These are phyloP conservation scores for Tauraco erythrolophus DNA, from an alignment of 2,113 vertebrate species.

Conservation along the genomic window DNA sequence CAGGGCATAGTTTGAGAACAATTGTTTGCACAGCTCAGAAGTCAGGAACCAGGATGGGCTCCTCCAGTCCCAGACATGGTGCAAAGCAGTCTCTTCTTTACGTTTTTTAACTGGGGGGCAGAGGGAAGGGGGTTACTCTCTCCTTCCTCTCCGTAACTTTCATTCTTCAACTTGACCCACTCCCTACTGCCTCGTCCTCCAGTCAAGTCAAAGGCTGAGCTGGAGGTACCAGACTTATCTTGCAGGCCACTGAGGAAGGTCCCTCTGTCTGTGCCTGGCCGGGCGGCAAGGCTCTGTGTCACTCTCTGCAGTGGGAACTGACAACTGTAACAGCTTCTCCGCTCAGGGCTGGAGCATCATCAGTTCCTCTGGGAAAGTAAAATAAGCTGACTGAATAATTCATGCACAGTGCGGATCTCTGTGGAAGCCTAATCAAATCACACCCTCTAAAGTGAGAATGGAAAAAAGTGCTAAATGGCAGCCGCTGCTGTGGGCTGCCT, in stretches of 20 bases:
- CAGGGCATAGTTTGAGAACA: background rate
- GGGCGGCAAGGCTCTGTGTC: background rate
- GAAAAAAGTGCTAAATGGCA: background rate
- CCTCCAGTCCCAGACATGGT: background rate
- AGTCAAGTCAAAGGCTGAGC: background rate
- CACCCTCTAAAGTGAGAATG: background rate
- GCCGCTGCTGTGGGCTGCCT: background rate
- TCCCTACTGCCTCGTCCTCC: background rate
- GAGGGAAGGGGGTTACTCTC: background rate
- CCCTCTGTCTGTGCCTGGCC: background rate
- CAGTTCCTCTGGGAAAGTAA: background rate
- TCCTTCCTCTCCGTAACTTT: background rate
- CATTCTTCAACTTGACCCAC: background rate
- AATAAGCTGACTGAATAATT: constrained; percentile 54
- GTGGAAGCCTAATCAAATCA: constrained; percentile 9
- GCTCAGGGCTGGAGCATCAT: background rate
- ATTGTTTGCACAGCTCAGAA: background rate
- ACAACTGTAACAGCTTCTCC: background rate
- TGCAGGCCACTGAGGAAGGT: background rate
- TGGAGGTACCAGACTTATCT: background rate
- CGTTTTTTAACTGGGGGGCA: background rate
- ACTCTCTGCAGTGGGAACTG: background rate
- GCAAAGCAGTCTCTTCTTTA: background rate
- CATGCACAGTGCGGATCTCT: background rate
- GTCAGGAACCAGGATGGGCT: background rate